Conservation (phyloP, 2,113 vertebrate species). For the Psophia crepitans region DNA sequence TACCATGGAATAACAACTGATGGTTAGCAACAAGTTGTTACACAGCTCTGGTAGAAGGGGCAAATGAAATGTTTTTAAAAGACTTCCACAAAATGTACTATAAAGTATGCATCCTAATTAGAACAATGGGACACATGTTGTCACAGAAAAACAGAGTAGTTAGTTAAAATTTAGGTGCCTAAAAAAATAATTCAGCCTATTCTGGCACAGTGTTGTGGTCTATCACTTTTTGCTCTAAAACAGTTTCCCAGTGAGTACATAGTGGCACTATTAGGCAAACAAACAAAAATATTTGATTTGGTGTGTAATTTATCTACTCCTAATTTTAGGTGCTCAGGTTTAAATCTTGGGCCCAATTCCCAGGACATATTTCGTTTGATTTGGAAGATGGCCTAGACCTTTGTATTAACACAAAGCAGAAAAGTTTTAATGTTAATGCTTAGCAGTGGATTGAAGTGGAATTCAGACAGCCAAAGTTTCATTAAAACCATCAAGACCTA, state of each 20-base stretch:
- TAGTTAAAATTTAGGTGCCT: background rate
- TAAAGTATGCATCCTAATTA: background rate
- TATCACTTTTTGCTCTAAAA: background rate
- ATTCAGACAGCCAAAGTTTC: background rate
- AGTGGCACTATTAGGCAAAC: background rate
- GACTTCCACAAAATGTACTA: background rate
- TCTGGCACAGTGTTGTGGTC: background rate
- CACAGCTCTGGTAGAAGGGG: background rate
- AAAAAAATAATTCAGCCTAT: background rate
- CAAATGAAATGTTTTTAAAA: background rate
- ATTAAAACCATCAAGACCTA: background rate
- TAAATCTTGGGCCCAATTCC: background rate
- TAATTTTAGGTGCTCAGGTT: background rate
- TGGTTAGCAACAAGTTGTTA: background rate
- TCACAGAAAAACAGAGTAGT: background rate
- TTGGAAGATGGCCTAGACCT: background rate
- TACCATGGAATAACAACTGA: background rate
- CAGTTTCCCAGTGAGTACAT: background rate
- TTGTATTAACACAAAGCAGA: background rate
- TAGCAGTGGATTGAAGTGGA: background rate
- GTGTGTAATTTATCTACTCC: background rate
- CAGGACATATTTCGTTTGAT: background rate
- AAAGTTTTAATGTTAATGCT: background rate
- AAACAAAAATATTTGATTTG: background rate
- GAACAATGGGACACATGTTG: background rate